Percentiles rank a stretch among this genome's conserved stretches.
Evolutionary conservation across 2,113 vertebrate species (phyloP).

Genomic region (Eleginops maclovinus): DNA sequence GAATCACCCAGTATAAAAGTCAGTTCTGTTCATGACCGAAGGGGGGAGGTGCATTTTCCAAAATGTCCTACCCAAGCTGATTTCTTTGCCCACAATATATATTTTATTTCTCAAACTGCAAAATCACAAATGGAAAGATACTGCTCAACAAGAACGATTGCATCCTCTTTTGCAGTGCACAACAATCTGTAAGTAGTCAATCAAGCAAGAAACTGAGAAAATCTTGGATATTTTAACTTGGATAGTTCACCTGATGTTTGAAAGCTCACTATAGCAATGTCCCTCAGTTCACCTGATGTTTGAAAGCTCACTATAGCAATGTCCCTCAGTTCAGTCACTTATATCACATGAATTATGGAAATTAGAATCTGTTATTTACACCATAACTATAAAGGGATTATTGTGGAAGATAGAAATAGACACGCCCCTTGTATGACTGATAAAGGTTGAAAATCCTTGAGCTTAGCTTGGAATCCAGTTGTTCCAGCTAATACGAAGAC

Average conservation of each 20-base stretch:
- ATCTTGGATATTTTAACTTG: slow-evolving; percentile 1
- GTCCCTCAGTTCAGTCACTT: background rate
- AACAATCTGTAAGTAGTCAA: background rate
- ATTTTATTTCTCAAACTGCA: background rate
- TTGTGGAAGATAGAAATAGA: background rate
- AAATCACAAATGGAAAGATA: background rate
- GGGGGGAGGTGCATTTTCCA: too few relatives aligned
- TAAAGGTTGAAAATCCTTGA: slow-evolving; percentile 5
- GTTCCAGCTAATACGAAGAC: slow-evolving; percentile 19
- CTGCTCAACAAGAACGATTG: background rate
- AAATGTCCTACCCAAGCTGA: too few relatives aligned
- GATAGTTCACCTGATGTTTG: background rate
- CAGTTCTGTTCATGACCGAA: too few relatives aligned
- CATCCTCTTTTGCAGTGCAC: slow-evolving; percentile 7
- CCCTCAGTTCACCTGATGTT: too few relatives aligned
- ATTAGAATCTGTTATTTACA: background rate
- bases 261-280: background rate
- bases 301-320: background rate
- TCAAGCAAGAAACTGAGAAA: slow-evolving; percentile 6
- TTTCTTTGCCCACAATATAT: too few relatives aligned
- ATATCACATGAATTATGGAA: background rate
- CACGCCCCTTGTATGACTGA: background rate
- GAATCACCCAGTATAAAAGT: too few relatives aligned
- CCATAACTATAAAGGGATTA: background rate
- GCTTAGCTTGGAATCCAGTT: background rate